Percentiles rank a stretch among this genome's conserved stretches.
Conservation (phyloP, 2,797 vertebrate genomes). For the Poecile montanus region DNA sequence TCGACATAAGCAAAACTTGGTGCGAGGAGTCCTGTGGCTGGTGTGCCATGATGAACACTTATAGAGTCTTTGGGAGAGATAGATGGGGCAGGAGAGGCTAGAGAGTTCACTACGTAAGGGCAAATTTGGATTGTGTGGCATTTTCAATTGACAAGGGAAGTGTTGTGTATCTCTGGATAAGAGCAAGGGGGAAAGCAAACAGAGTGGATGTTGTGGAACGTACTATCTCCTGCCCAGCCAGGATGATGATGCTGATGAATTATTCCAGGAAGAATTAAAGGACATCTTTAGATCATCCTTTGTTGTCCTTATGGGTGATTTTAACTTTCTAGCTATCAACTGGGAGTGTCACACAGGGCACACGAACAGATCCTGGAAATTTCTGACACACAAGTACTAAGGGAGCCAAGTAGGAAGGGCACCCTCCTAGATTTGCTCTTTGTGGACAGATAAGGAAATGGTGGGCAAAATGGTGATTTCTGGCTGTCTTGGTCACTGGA, state of each 20-base stretch:
- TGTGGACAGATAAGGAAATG: neutral
- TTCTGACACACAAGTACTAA: neutral
- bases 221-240: neutral
- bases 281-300: neutral
- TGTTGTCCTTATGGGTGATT: neutral
- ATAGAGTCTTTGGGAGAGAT: accelerated
- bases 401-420: neutral
- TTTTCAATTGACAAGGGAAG: neutral
- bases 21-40: neutral
- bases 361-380: neutral
- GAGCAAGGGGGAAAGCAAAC: neutral
- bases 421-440: neutral
- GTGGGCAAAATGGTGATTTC: neutral
- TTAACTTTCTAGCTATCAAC: neutral
- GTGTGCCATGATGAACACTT: accelerated
- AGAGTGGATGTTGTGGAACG: accelerated
- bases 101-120: accelerated
- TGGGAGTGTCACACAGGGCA: neutral
- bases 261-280: neutral
- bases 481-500: neutral
- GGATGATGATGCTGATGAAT: neutral
- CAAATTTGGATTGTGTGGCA: too few relatives aligned
- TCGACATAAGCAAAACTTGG: neutral
- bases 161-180: neutral
- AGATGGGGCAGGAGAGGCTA: accelerated